Conservation (phyloP, 2,797 vertebrate species). For the Malurus splendens region DNA sequence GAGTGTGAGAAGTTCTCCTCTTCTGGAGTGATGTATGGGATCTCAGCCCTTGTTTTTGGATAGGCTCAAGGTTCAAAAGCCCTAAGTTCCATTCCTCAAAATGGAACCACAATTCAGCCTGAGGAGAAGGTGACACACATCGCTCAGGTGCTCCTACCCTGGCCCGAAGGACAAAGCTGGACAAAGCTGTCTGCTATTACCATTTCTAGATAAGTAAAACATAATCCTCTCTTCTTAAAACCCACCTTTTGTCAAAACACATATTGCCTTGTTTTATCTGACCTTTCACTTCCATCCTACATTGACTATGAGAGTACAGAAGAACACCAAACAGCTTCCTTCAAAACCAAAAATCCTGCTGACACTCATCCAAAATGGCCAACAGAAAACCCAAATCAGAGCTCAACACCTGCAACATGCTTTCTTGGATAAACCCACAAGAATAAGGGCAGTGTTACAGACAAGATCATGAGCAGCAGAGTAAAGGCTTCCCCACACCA, state of each 20-base stretch:
- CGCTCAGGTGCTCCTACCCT: not conserved
- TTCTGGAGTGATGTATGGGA: not conserved
- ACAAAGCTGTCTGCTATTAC: not conserved
- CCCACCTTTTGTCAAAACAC: not conserved
- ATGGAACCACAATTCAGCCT: not conserved
- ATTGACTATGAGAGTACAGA: not conserved
- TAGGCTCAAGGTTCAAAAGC: not conserved
- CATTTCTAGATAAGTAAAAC: not conserved
- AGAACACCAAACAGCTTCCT: not conserved
- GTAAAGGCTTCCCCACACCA: not conserved
- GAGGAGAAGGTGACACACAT: not conserved
- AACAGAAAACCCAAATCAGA: not conserved
- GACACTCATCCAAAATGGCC: not conserved
- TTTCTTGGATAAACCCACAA: not conserved
- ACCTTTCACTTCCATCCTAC: not conserved
- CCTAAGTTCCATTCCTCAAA: not conserved
- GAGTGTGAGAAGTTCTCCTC: not conserved
- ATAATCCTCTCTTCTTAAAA: not conserved
- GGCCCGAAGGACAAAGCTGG: not conserved
- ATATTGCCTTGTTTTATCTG: not conserved
- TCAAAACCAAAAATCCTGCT: not conserved
- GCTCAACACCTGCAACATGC: fast-evolving
- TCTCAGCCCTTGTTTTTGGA: not conserved
- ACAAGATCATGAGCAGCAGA: not conserved
- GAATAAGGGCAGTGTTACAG: not conserved